Base-by-base conservation (phyloP, 2,113 vertebrate genomes). In the Scolopax mira region DNA sequence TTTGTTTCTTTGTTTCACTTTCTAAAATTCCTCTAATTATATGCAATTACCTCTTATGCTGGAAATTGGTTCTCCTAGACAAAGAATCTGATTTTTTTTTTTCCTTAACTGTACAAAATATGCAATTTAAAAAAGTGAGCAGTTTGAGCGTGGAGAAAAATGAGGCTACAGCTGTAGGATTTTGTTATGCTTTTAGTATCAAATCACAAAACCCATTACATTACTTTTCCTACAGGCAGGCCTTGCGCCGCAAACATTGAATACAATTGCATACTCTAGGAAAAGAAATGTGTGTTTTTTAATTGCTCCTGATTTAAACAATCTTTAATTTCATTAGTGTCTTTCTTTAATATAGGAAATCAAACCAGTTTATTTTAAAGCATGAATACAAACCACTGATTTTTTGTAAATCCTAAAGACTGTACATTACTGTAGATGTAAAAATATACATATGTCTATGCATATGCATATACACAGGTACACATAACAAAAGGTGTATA, bases 191-290 rank as follows among this genome's bases (percentile, higher is more conserved):
- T 97, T 97, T 98, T 97, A 98, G 95, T 97, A 97, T 94, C 97
- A 97, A 98, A 97, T 98, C 97, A 97, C 97, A 98, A 97, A 98
- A 94, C 86, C 89, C 97, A 98, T 98, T 98, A 97, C 97, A 97
- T 97, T 98, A 98, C 98, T 98, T 98, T 94, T 98, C 97, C 97
- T 97, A 98, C 97, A 98, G 98, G 97, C 97, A 96, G 95, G 89
- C 88, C 48, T 97, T 96, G 92, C 85, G 72, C 86, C 90, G 94
- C 92, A 94, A 97, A 98, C 30, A 57, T 65, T 98, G 97, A 97
- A 91, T 95, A 98, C 94, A 98, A 97, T 70, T 91, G 85, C 91
- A 83, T 85, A 96, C 84, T 93, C 96, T 54, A 88, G 71, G 90
- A 96, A 97, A 97, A 97, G 88, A 96, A 97, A 97, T 86, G 95